Evolutionary conservation across 2,888 invertebrate species (phyloP).

Genomic region (Micoletzkya japonica): DNA sequence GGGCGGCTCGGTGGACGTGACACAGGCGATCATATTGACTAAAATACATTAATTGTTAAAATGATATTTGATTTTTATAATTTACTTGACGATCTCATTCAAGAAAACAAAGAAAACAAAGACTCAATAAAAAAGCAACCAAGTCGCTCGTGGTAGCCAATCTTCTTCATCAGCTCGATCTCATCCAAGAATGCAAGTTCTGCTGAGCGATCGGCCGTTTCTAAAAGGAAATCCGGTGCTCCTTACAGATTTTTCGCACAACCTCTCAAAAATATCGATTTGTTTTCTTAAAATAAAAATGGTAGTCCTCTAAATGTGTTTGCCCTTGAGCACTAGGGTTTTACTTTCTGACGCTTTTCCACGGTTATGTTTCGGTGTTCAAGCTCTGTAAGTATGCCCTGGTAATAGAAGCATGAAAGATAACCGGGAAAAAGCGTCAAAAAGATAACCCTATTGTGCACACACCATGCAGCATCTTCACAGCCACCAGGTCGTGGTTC

Average conservation of each 20-base stretch:
- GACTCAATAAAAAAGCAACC: background rate
- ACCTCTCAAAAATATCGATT: too few relatives aligned
- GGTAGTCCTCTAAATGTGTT: too few relatives aligned
- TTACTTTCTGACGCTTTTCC: too few relatives aligned
- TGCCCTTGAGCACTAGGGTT: too few relatives aligned
- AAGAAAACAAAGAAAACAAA: background rate
- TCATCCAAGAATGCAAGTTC: conserved; percentile 15
- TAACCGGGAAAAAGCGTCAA: too few relatives aligned
- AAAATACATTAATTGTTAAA: conserved; percentile 77
- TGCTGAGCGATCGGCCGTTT: conserved; percentile 8
- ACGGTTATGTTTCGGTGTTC: too few relatives aligned
- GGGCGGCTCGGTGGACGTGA: conserved; percentile 1
- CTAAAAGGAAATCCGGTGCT: background rate
- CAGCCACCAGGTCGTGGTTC: background rate
- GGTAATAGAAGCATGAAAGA: too few relatives aligned
- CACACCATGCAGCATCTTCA: conserved; percentile 20
- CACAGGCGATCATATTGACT: conserved; percentile 24
- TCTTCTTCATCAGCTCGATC: conserved; percentile 18
- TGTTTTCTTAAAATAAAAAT: too few relatives aligned
- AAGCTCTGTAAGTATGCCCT: too few relatives aligned
- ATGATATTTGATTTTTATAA: conserved; percentile 98
- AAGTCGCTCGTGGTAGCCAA: conserved; percentile 18
- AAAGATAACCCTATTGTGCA: too few relatives aligned
- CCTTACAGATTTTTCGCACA: too few relatives aligned
- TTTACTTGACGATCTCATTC: conserved; percentile 72